Percentiles rank a stretch among this genome's conserved stretches.
Conservation (phyloP, 1,140 invertebrate species). For the Heliothis virescens region DNA sequence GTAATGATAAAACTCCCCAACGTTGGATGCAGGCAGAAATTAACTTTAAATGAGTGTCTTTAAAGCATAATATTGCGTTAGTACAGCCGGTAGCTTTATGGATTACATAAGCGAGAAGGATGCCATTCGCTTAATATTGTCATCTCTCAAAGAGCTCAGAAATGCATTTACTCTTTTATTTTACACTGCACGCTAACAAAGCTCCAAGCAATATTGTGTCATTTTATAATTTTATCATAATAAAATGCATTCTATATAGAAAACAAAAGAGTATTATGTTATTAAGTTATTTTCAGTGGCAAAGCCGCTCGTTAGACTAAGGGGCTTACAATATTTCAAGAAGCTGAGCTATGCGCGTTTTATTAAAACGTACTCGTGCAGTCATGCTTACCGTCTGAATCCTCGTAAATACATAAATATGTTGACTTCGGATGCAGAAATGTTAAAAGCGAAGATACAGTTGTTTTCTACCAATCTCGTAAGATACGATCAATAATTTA, state of each 20-base stretch:
- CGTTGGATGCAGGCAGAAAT: not conserved
- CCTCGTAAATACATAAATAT: conserved; percentile 9
- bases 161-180: conserved; percentile 3
- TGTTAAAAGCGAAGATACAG: not conserved
- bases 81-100: not conserved
- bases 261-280: not conserved
- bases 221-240: not conserved
- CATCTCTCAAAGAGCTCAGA: not conserved
- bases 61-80: not conserved
- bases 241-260: not conserved
- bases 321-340: conserved; percentile 15
- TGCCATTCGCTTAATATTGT: not conserved
- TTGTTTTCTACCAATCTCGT: not conserved
- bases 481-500: not conserved
- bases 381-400: not conserved
- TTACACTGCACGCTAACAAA: not conserved
- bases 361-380: conserved; percentile 11
- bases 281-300: not conserved
- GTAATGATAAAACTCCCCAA: not conserved
- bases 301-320: not conserved
- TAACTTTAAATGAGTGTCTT: not conserved
- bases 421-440: not conserved
- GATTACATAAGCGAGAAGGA: conserved; percentile 2
- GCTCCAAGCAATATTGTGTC: not conserved
- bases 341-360: not conserved